phyloP scores from a whole-genome alignment of 2,113 vertebrate genomes.

The Pachycephala philippinensis region DNA sequence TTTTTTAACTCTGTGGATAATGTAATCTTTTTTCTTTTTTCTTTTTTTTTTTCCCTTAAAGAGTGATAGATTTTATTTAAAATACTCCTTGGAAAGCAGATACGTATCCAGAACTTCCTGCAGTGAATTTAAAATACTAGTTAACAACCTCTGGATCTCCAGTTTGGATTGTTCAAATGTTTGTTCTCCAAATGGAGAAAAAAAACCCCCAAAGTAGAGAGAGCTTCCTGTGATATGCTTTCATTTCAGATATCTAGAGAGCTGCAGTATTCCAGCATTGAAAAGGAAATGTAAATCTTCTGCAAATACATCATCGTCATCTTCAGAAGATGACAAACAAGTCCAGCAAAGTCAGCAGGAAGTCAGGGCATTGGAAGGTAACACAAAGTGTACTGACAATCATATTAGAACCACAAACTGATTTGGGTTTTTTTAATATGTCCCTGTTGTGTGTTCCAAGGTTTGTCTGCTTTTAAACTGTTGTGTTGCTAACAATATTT shows the following conservation, averaged over 20 bases:
- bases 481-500: background rate
- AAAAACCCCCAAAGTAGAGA: background rate
- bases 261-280: slow-evolving; percentile 78
- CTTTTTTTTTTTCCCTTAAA: background rate
- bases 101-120: background rate
- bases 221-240: background rate
- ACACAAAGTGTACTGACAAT: background rate
- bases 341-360: slow-evolving; percentile 29
- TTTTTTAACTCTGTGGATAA: background rate
- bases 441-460: background rate
- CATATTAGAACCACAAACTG: background rate
- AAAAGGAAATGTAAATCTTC: slow-evolving; percentile 83
- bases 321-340: slow-evolving; percentile 81
- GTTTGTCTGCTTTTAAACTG: background rate
- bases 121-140: background rate
- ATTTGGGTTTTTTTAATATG: background rate
- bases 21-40: background rate
- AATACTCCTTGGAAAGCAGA: background rate
- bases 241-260: slow-evolving; percentile 81
- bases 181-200: slow-evolving; percentile 5
- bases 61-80: background rate
- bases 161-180: background rate
- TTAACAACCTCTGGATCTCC: background rate
- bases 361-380: slow-evolving; percentile 67
- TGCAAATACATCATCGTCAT: slow-evolving; percentile 74